Conservation (phyloP, 2,888 invertebrate species). For the Corbicula japonica region DNA sequence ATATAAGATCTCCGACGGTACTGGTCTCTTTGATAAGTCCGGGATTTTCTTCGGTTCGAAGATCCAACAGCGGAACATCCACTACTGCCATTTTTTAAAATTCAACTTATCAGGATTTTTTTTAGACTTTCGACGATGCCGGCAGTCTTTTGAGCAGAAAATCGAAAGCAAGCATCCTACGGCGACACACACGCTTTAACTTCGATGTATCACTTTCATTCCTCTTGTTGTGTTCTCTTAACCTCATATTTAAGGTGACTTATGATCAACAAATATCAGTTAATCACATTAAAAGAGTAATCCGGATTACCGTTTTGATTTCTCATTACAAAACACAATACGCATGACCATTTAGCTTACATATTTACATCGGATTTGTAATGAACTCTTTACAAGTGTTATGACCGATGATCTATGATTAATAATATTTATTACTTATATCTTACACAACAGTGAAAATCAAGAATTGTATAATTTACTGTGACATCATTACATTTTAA, state of each 20-base stretch:
- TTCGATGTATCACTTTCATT: not conserved
- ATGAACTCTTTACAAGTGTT: too few relatives aligned
- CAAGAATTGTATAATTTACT: too few relatives aligned
- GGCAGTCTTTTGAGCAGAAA: not conserved
- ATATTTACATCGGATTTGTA: too few relatives aligned
- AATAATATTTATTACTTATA: too few relatives aligned
- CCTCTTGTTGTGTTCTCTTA: not conserved
- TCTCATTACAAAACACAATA: too few relatives aligned
- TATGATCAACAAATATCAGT: not conserved
- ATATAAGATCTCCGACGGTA: slow-evolving; percentile 57
- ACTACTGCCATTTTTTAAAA: not conserved
- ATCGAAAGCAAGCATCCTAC: not conserved
- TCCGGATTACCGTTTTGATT: not conserved
- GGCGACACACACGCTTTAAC: not conserved
- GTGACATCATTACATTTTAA: too few relatives aligned
- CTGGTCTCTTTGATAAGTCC: slow-evolving; percentile 32
- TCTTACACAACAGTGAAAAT: too few relatives aligned
- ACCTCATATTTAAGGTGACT: not conserved
- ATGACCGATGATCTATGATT: too few relatives aligned
- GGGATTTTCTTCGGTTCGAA: not conserved
- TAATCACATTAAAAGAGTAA: slow-evolving; percentile 7
- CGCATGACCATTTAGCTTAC: too few relatives aligned
- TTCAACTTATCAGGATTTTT: not conserved
- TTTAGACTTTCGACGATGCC: not conserved
- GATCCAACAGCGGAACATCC: slow-evolving; percentile 12